Conservation (phyloP, 2,888 invertebrate species). For the Yponomeuta malinellus region DNA sequence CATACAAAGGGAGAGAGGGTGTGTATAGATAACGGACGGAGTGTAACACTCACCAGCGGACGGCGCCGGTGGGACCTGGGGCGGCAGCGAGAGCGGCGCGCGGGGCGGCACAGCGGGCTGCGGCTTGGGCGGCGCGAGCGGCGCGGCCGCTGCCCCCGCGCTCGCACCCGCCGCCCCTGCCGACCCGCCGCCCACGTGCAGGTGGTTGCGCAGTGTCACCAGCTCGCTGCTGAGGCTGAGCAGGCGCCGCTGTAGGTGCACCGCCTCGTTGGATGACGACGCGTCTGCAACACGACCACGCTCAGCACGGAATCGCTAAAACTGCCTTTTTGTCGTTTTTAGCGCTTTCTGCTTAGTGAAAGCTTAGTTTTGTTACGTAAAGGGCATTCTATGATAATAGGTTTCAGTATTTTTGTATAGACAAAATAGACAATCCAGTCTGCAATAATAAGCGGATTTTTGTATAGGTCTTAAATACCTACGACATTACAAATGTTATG, state of each 20-base stretch:
- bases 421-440: too few species aligned
- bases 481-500: too few species aligned
- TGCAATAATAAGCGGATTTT: too few species aligned
- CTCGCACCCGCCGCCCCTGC: conserved; percentile 15
- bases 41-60: conserved; percentile 38
- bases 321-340: background rate
- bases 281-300: conserved; percentile 81
- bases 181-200: conserved; percentile 79
- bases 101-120: conserved; percentile 26
- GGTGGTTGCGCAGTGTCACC: conserved; percentile 91
- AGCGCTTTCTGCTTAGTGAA: too few species aligned
- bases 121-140: conserved; percentile 29
- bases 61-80: conserved; percentile 26
- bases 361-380: too few species aligned
- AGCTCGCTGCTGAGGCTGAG: conserved; percentile 93
- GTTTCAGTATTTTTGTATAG: too few species aligned
- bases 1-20: too few species aligned
- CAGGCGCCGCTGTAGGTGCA: conserved; percentile 92
- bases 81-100: conserved; percentile 37
- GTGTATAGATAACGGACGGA: background rate
- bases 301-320: background rate
- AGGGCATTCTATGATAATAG: too few species aligned
- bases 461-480: too few species aligned
- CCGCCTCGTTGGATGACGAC: conserved; percentile 95
- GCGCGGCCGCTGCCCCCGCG: conserved; percentile 18